Evolutionary conservation across 2,888 invertebrate species (phyloP), one percentile per base, ranked within the genome.

Genomic region (Cactoblastis cactorum): DNA sequence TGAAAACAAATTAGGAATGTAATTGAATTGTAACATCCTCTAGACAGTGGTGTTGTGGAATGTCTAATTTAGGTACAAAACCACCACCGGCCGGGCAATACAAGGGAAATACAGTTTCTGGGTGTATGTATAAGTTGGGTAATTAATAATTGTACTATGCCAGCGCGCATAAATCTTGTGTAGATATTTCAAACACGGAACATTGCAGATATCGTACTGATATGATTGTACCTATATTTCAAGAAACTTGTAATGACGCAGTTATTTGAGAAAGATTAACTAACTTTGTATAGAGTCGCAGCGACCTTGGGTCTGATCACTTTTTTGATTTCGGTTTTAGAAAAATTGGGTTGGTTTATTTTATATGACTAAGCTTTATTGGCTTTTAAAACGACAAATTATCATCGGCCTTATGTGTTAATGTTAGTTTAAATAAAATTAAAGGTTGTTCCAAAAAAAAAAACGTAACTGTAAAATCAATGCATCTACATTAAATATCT

Each of bases 51-150:
- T n/a, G n/a, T n/a, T 9, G 34, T 8, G 24, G 49, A 58, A 54
- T 62, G 55, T 52, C 34, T 45, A 59, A 61, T 58, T 65, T 59
- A 56, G 53, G 59, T 60, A 52, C 53, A 57, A 56, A 62, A 59
- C 62, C 56, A 59, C 62, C 56, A 37, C 62, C 69, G 70, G 57
- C 74, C 71, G 64, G 61, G 65, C 74, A 70, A 62, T 65, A 66
- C 63, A 67, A 63, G 50, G 57, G 58, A n/a, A 61, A 64, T 63
- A 67, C 58, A 53, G 61, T 14, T 39, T n/a, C 55, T 52, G 53
- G 53, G 28, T 45, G 34, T 45, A 43, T 45, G 34, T 45, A 43
- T 52, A 68, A 74, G 61, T 72, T 71, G 32, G 41, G 57, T 65
- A 65, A 68, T 73, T 71, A 71, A 69, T 69, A 72, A 63, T 54